Base-by-base conservation (phyloP, 2,888 invertebrate species). In the Drosophila nr. perissopoda region DNA sequence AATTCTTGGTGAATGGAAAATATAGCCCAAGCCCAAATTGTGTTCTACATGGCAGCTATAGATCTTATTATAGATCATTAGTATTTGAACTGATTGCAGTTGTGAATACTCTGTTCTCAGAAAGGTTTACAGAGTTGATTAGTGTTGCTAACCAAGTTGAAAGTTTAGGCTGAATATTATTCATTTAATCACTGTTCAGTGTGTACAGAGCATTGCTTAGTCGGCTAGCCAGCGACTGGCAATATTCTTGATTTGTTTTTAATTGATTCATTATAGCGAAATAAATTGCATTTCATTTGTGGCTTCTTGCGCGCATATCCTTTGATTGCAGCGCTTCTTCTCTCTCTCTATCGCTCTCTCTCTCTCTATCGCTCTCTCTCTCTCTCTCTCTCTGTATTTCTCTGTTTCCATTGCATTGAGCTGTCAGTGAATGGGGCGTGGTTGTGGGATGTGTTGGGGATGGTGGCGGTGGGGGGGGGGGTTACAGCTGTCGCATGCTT, bases 401-500 rank as follows among this genome's bases (percentile, higher is more conserved):
- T 52, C 45, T 34, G 27, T 56, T 52, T 63, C 66, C 56, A 45
- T 65, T 60, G 62, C 83, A 88, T 88, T 88, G 88, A 77, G 74
- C 78, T 86, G 89, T 78, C 83, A 68, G 72, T 25, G 33, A 13
- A 5, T 11, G 38, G 8, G 10, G 40, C 7, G 16, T 31, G 11
- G 40, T 8, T 29, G 25, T 5, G 10, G 29, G n/a, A 18, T 45
- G 45, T 10, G 5, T 0, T 36, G 34, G 48, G 21, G 21, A 10
- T 6, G 31, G 10, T 29, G 18, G n/a, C n/a, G n/a, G n/a, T n/a
- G 6, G n/a, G 11, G 27, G 29, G 49, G 52, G 33, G 5, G 57
- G 25, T 33, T 58, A 42, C 56, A 80, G 42, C 84, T 78, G 89
- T 87, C 76, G 71, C 67, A 89, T 80, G 89, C 82, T 58, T 82